Evolutionary conservation across 2,113 vertebrate species (phyloP), one percentile per base, ranked within the genome.

Genomic region (Ancistrus triradiatus): DNA sequence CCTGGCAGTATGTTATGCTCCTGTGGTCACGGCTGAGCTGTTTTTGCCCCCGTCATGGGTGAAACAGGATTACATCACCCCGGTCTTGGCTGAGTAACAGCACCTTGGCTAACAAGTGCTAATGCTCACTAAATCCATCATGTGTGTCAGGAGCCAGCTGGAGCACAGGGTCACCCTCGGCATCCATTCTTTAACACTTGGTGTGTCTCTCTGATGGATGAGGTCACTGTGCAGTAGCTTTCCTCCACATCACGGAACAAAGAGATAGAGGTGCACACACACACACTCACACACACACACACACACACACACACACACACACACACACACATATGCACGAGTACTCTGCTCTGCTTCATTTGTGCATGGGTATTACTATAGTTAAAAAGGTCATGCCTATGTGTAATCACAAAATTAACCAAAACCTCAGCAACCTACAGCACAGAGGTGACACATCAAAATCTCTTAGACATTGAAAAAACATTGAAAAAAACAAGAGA

Each of bases 131-230:
- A 77, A 74, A 80, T 79, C 79, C 72, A 84, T 85, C 78, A 80
- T 72, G 63, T 69, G 68, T 75, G 69, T 79, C 77, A 81, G 77
- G 75, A 74, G 76, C 72, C 71, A 71, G 71, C 63, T 56, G 14
- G 61, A 68, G 76, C 80, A 74, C 77, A 81, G 83, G 81, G 80
- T 76, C 78, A 64, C 75, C 18, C 71, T 65, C 68, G 43, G 74
- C 76, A 84, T 82, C 73, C 64, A 74, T 84, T 77, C 75, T 84
- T 78, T 70, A 77, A 77, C 71, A 79, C 35, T 49, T 56, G 14
- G 62, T 55, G 72, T 80, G 78, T 78, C 74, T 33, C 35, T 38
- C 61, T 87, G 81, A 85, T 74, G 53, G 74, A 88, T 83, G 80
- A 73, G 73, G 75, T 74, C 47, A 42, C 40, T 68, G 47, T 40